These are phyloP conservation scores for Octopus sinensis DNA, from an alignment of 1,140 invertebrate genomes.

Conservation along the genomic window DNA sequence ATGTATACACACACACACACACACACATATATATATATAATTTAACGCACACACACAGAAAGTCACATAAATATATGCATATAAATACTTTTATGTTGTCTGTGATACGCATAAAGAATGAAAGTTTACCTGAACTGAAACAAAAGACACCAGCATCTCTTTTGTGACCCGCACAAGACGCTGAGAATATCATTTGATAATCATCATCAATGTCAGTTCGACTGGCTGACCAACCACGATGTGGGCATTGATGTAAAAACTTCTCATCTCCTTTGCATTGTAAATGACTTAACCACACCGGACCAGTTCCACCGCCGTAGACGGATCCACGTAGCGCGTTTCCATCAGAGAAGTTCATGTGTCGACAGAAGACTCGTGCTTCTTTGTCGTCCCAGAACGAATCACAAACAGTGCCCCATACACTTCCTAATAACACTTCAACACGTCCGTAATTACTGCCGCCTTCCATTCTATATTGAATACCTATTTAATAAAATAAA, in stretches of 20 bases:
- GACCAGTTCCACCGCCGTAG: slow-evolving; percentile 40
- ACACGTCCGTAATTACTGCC: slow-evolving; percentile 66
- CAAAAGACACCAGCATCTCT: slow-evolving; percentile 49
- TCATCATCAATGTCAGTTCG: slow-evolving; percentile 26
- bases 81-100: not conserved
- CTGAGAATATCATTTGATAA: slow-evolving; percentile 23
- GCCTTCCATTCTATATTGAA: slow-evolving; percentile 36
- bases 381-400: slow-evolving; percentile 40
- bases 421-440: slow-evolving; percentile 64
- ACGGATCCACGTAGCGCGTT: slow-evolving; percentile 31
- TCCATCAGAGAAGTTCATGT: slow-evolving; percentile 39
- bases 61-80: no score
- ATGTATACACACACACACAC: no score
- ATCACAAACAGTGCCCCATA: slow-evolving; percentile 52
- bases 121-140: slow-evolving; percentile 40
- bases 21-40: no score
- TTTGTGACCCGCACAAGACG: slow-evolving; percentile 37
- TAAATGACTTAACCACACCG: slow-evolving; percentile 45
- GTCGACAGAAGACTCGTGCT: slow-evolving; percentile 42
- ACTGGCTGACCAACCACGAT: slow-evolving; percentile 39
- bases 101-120: slow-evolving; percentile 4
- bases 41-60: no score
- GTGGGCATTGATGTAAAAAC: slow-evolving; percentile 35
- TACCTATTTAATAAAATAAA: slow-evolving; percentile 32
- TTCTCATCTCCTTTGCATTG: slow-evolving; percentile 43